Evolutionary conservation across 2,797 vertebrate species (phyloP).

Genomic region (Tapirus indicus): DNA sequence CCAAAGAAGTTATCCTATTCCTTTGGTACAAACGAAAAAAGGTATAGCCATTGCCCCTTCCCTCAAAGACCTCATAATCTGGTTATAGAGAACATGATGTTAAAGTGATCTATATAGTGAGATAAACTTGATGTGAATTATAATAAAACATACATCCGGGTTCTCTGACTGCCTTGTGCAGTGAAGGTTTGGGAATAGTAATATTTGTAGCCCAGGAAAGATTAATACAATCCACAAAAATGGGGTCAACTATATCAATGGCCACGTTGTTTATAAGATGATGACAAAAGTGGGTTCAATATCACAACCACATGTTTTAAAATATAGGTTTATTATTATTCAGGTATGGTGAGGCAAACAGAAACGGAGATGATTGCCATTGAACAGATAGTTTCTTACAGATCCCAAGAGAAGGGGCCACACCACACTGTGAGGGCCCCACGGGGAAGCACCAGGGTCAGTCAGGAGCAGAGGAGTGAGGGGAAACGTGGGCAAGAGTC

Average conservation of each 20-base stretch:
- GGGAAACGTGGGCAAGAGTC: background rate
- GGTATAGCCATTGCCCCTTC: background rate
- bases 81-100: background rate
- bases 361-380: background rate
- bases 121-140: background rate
- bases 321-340: background rate
- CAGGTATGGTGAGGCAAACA: background rate
- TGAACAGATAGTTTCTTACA: background rate
- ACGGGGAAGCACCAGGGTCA: background rate
- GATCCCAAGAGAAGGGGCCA: background rate
- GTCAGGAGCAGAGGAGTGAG: background rate
- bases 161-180: background rate
- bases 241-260: background rate
- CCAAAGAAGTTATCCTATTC: background rate
- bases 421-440: background rate
- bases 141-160: background rate
- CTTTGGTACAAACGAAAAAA: background rate
- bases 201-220: slow-evolving; percentile 12
- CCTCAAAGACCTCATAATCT: background rate
- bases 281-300: background rate
- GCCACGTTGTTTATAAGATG: background rate
- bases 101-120: background rate
- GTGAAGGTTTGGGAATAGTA: background rate
- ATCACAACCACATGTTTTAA: background rate
- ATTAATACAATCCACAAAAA: background rate